phyloP scores from a whole-genome alignment of 2,797 vertebrate species.

The Diceros bicornis region DNA sequence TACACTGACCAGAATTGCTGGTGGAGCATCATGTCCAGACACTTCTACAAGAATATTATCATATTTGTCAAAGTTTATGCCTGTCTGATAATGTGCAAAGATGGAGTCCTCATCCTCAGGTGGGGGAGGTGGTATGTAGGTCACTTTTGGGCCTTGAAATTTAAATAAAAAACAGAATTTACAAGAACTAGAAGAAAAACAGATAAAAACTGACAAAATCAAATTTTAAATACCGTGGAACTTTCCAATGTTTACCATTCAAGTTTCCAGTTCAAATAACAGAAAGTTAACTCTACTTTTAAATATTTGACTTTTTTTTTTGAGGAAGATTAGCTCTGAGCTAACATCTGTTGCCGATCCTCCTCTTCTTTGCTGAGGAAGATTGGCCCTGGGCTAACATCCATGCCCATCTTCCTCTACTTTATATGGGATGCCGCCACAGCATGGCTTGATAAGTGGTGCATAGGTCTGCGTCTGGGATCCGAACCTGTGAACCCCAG shows the following conservation, averaged over 20 bases:
- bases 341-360: too few species aligned
- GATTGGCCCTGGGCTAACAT: too few species aligned
- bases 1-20: conserved; percentile 93
- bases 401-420: too few species aligned
- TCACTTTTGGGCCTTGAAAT: conserved; percentile 93
- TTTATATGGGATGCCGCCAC: too few species aligned
- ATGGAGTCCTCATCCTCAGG: conserved; percentile 93
- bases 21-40: conserved; percentile 93
- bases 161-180: conserved; percentile 61
- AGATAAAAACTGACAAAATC: background rate
- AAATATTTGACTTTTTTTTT: background rate
- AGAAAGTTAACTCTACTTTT: conserved; percentile 27
- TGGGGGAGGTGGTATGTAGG: conserved; percentile 94
- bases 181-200: conserved; percentile 9
- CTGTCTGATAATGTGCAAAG: conserved; percentile 94
- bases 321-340: too few species aligned
- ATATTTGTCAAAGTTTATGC: conserved; percentile 98
- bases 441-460: too few species aligned
- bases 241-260: background rate
- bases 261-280: conserved; percentile 35
- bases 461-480: too few species aligned
- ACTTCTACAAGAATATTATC: conserved; percentile 95
- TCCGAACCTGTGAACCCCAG: too few species aligned
- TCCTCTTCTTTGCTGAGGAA: too few species aligned
- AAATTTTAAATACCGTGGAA: conserved; percentile 1